Evolutionary conservation across 2,113 vertebrate species (phyloP).

Genomic region (Eclectus roratus): DNA sequence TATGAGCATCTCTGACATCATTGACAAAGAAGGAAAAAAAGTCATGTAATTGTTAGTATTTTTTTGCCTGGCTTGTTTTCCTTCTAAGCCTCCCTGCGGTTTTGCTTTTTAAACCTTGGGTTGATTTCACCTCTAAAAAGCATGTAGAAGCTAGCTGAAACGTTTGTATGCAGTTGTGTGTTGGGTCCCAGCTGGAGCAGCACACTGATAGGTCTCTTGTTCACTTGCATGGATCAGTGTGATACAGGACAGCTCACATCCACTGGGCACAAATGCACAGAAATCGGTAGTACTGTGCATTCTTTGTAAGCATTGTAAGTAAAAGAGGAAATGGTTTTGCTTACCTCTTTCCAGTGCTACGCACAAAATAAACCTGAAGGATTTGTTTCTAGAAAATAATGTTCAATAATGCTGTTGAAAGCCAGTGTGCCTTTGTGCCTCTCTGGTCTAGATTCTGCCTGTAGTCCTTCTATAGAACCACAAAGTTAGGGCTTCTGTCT

Average conservation of each 20-base stretch:
- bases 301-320: not conserved
- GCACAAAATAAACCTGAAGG: not conserved
- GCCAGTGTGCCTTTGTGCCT: fast-evolving
- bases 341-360: not conserved
- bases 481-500: not conserved
- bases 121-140: not conserved
- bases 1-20: not conserved
- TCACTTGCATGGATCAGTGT: not conserved
- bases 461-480: not conserved
- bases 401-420: not conserved
- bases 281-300: not conserved
- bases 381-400: not conserved
- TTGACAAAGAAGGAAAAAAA: not conserved
- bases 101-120: not conserved
- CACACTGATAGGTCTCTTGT: not conserved
- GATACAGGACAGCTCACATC: not conserved
- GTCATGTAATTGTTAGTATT: not conserved
- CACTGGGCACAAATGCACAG: not conserved
- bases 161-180: not conserved
- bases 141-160: not conserved
- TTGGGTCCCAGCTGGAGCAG: not conserved
- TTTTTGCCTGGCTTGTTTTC: not conserved
- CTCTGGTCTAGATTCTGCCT: not conserved
- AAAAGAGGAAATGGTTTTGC: not conserved
- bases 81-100: not conserved